Evolutionary conservation across 2,888 invertebrate species (phyloP).

Genomic region (Druceiella hillmani): DNA sequence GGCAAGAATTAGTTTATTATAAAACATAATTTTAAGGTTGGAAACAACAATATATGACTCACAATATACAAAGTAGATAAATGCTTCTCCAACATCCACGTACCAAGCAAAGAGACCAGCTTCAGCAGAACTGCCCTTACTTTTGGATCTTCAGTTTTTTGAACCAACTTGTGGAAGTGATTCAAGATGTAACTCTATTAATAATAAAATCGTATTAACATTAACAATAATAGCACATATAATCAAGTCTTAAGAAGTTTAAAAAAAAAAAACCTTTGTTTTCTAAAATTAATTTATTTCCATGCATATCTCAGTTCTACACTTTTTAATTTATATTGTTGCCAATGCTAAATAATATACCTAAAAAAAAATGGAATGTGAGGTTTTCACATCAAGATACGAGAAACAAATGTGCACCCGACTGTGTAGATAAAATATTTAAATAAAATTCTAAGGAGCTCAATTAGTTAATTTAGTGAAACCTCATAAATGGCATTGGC

Average conservation of each 20-base stretch:
- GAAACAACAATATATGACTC: too few species aligned
- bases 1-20: too few species aligned
- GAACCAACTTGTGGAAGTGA: constrained; percentile 42
- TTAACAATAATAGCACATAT: constrained; percentile 5
- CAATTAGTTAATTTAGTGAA: too few species aligned
- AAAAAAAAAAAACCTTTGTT: constrained; percentile 1
- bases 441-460: too few species aligned
- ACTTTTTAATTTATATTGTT: constrained; percentile 6
- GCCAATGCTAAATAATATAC: too few species aligned
- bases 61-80: constrained; percentile 65
- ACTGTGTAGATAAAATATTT: too few species aligned
- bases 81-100: constrained; percentile 70
- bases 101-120: constrained; percentile 60
- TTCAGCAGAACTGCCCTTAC: constrained; percentile 52
- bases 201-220: constrained; percentile 3
- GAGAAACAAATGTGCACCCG: too few species aligned
- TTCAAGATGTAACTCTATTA: constrained; percentile 52
- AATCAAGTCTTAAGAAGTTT: too few species aligned
- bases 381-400: too few species aligned
- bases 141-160: constrained; percentile 38
- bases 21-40: too few species aligned
- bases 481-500: too few species aligned
- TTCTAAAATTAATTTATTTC: constrained; percentile 19
- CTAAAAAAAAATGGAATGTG: too few species aligned
- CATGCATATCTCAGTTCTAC: background rate